Percentiles rank a stretch among this genome's conserved stretches.
Conservation (phyloP, 2,113 vertebrate genomes). For the Scartelaos histophorus region DNA sequence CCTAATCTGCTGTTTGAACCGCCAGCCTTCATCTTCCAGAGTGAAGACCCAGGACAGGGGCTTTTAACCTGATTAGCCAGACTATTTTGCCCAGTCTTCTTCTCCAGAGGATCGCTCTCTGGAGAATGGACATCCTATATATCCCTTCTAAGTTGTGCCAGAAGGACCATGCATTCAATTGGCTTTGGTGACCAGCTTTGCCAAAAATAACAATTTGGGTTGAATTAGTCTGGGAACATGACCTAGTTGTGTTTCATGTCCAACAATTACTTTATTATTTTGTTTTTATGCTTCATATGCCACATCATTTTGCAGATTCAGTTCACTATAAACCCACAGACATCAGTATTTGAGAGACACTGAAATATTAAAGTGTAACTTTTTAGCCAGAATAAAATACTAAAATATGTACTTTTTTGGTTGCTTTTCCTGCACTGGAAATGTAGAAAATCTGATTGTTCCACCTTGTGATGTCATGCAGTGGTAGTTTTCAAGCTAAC, state of each 20-base stretch:
- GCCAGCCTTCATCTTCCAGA: constrained; percentile 44
- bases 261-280: too few species aligned
- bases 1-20: constrained; percentile 75
- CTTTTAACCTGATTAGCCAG: constrained; percentile 76
- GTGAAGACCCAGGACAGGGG: constrained; percentile 49
- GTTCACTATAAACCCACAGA: not conserved
- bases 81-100: constrained; percentile 43
- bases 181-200: constrained; percentile 73
- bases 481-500: too few species aligned
- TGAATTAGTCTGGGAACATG: not conserved
- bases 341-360: not conserved
- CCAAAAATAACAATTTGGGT: constrained; percentile 66
- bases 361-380: not conserved
- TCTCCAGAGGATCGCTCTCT: constrained; percentile 64
- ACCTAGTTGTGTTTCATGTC: not conserved
- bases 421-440: too few species aligned
- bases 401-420: too few species aligned
- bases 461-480: too few species aligned
- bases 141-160: constrained; percentile 66
- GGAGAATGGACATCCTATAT: constrained; percentile 69
- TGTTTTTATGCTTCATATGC: too few species aligned
- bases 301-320: not conserved
- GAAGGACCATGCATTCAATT: constrained; percentile 80
- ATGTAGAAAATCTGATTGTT: too few species aligned
- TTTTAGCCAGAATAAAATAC: too few species aligned